Percentiles rank a stretch among this genome's conserved stretches.
These are phyloP conservation scores for Heterocephalus glaber DNA, from an alignment of 2,113 vertebrate species.

Conservation along the genomic window DNA sequence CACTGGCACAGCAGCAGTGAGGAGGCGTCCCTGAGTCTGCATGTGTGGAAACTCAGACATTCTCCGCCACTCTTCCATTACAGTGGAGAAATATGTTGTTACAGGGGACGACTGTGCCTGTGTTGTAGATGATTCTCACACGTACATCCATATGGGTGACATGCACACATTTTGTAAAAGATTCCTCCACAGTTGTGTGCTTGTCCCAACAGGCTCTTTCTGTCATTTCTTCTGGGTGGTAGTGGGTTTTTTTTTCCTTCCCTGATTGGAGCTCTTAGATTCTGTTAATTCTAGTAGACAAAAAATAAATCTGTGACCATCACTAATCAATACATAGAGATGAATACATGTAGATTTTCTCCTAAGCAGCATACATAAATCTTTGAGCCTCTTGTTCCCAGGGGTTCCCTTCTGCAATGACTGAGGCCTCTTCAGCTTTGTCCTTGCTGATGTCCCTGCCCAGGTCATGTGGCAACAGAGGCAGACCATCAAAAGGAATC, in stretches of 20 bases:
- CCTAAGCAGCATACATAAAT: neutral
- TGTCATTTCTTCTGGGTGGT: neutral
- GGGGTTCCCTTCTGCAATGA: neutral
- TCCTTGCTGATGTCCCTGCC: neutral
- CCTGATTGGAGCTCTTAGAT: neutral
- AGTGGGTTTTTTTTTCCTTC: neutral
- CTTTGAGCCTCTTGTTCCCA: neutral
- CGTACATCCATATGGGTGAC: neutral
- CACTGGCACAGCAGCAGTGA: neutral
- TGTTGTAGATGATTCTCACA: neutral
- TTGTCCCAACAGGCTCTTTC: neutral
- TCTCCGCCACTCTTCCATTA: constrained; percentile 5
- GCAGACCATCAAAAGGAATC: neutral
- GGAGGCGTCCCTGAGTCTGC: neutral
- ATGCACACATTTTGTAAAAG: accelerated
- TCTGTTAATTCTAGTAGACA: neutral
- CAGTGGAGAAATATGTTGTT: neutral
- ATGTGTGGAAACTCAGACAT: neutral
- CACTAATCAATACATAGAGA: neutral
- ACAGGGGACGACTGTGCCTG: neutral
- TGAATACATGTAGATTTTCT: neutral
- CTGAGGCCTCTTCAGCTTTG: neutral
- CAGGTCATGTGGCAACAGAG: neutral
- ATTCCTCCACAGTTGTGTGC: neutral
- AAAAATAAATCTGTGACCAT: neutral